phyloP scores from a whole-genome alignment of 2,797 vertebrate genomes.

The Falco concolor region DNA sequence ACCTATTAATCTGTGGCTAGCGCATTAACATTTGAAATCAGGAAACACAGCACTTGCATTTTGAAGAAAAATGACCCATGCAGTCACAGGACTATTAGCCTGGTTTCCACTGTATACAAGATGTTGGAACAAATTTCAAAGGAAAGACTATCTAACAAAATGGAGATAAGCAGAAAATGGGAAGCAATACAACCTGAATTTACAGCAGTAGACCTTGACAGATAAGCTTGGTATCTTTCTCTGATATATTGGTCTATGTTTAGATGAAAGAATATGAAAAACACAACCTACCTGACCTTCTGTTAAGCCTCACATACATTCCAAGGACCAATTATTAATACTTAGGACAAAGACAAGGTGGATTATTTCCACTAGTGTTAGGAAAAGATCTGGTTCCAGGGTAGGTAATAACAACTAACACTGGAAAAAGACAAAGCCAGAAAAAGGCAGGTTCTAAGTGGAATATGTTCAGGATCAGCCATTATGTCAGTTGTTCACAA shows the following conservation, averaged over 20 bases:
- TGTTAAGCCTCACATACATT: background rate
- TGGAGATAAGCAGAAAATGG: background rate
- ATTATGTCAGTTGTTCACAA: background rate
- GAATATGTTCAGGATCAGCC: background rate
- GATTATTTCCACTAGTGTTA: background rate
- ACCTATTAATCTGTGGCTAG: background rate
- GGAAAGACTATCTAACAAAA: background rate
- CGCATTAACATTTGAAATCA: background rate
- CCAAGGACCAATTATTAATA: background rate
- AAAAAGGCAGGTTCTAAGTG: background rate
- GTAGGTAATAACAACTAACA: background rate
- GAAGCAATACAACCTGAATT: background rate
- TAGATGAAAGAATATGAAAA: background rate
- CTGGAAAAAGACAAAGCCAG: background rate
- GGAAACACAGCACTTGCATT: background rate
- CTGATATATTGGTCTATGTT: background rate
- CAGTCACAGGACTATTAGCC: background rate
- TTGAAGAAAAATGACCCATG: background rate
- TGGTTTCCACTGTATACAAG: background rate
- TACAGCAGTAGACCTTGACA: background rate
- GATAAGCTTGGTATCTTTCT: background rate
- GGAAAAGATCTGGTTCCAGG: background rate
- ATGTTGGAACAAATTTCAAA: background rate
- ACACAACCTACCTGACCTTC: background rate
- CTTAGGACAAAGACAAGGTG: background rate